Evolutionary conservation across 2,113 vertebrate species (phyloP), one percentile per base, ranked within the genome.

Genomic region (Nothoprocta perdicaria): DNA sequence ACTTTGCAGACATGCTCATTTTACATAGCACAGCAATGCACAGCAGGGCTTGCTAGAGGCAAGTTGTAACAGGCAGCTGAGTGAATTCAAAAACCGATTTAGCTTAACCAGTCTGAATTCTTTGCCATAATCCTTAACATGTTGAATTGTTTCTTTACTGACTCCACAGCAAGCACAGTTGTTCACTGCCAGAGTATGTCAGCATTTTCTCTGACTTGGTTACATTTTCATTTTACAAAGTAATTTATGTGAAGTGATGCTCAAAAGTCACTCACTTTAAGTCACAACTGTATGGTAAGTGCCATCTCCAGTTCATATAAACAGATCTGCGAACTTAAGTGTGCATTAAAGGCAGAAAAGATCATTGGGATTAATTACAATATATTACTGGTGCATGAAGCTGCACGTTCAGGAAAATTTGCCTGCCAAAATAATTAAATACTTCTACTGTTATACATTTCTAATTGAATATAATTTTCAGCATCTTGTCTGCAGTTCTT

Each of bases 381-480:
- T 75, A 58, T 50, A 68, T 85, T 91, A 71, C 45, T 83, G 38
- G 19, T 93, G 41, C 95, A 76, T 93, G 96, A 97, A 97, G 67
- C 21, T 90, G 91, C 96, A 94, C 4, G 96, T 94, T 96, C 63
- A 58, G 68, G 75, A 88, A 95, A 86, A 89, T 23, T 65, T 94
- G 52, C 63, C 92, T 80, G 87, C 80, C 66, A 91, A 93, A 96
- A 88, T 68, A 96, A 76, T 96, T 86, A 90, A 96, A 84, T 89
- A 33, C 38, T 89, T 91, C 61, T 81, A 84, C 73, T 46, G 91
- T 88, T 93, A 97, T 81, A 53, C 71, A 91, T 80, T 89, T 88
- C 72, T 97, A 96, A 90, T 50, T 95, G 60, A 94, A 80, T 77
- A 48, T 72, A 89, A 95, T 92, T 95, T 95, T 93, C 87, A 79